Conservation (phyloP, 2,113 vertebrate genomes). For the Cyprinodon brontotheroides region DNA sequence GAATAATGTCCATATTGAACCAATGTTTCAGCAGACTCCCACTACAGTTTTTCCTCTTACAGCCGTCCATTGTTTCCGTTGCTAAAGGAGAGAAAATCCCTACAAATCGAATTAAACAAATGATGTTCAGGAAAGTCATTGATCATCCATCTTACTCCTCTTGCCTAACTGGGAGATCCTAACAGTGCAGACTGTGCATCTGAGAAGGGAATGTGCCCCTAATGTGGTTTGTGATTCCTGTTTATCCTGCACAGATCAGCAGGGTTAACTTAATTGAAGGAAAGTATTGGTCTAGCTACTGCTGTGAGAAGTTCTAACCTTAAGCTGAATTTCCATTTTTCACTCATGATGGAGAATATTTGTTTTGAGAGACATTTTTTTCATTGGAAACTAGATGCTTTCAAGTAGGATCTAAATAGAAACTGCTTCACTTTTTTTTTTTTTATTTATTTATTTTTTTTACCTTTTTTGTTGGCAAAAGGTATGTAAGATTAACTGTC, state of each 20-base stretch:
- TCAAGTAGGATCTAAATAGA: slow-evolving; percentile 39
- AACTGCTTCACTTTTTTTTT: slow-evolving; percentile 18
- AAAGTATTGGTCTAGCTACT: slow-evolving; percentile 65
- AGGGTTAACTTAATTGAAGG: slow-evolving; percentile 74
- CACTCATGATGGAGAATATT: slow-evolving; percentile 15
- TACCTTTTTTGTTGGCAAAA: slow-evolving; percentile 7
- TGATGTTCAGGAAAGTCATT: slow-evolving; percentile 75
- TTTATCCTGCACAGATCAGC: slow-evolving; percentile 80
- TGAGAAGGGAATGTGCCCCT: slow-evolving; percentile 77
- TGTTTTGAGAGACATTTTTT: slow-evolving; percentile 42
- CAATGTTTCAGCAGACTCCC: slow-evolving; percentile 77
- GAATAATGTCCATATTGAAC: slow-evolving; percentile 70
- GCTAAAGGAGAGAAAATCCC: slow-evolving; percentile 75
- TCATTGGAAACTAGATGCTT: slow-evolving; percentile 36
- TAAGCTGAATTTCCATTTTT: slow-evolving; percentile 36
- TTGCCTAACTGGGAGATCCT: slow-evolving; percentile 71
- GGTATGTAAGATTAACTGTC: slow-evolving; percentile 51
- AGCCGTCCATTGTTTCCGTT: slow-evolving; percentile 64
- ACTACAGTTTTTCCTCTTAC: slow-evolving; percentile 63
- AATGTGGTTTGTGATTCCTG: slow-evolving; percentile 77
- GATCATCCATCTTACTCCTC: slow-evolving; percentile 70
- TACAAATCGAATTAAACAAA: slow-evolving; percentile 78
- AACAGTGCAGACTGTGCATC: slow-evolving; percentile 71
- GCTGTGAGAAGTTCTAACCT: slow-evolving; percentile 47
- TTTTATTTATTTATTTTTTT: background rate